Evolutionary conservation across 1,140 invertebrate genomes (phyloP), one percentile per base, ranked within the genome.

Genomic region (Pogonognathellus flavescens): DNA sequence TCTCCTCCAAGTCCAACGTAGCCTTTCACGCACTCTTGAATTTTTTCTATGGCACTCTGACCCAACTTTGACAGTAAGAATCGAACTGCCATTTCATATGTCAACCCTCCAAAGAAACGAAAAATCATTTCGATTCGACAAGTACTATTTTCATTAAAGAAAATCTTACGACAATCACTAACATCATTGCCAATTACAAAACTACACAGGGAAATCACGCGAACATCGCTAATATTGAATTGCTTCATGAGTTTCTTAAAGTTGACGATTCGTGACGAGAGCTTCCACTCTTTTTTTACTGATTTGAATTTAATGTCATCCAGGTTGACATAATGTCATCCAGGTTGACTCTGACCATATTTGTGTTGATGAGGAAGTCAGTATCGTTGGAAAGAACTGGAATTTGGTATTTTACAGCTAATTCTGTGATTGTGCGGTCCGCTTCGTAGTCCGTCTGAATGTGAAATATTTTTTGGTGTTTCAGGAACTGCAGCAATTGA

Each of bases 321-420:
- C n/a, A 93, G 86, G 14, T 90, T 89, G 13, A 93, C 90, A n/a
- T 90, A 1, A 92, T 83, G 70, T 90, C 90, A 82, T 91, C 90
- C n/a, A 93, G 86, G 14, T 90, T 89, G 13, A 93, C 90, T 82
- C 91, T 90, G 3, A 91, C 86, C 16, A 92, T 80, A 84, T 91
- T 88, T 1, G 70, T 80, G 85, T 90, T 92, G 31, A 92, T 90
- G 83, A 90, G 91, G 89, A 93, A 93, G 89, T 93, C 92, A 82
- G 91, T 92, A 87, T 93, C 92, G 80, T 90, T 90, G 62, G 91
- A 92, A 10, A 93, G 82, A 7, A 93, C 90, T 22, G 92, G 92
- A 86, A 92, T 92, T 25, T 91, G 88, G 52, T 91, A 90, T 25
- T 90, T 80, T 82, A 91, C 91, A 2, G 92, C 92, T 22, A 93